Evolutionary conservation across 2,888 invertebrate genomes (phyloP).

Genomic region (Epiblema foenella): DNA sequence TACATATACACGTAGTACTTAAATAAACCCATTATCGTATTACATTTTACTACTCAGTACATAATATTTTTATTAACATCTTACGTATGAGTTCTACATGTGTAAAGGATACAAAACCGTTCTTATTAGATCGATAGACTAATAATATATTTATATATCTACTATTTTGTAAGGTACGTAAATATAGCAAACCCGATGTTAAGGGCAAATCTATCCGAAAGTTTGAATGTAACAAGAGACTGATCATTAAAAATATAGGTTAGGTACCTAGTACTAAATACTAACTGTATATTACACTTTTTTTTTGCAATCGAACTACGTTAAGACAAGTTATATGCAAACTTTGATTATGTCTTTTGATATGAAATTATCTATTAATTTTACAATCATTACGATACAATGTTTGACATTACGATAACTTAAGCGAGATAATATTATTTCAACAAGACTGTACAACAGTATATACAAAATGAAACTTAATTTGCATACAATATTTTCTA

Average conservation of each 20-base stretch:
- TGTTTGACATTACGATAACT: conserved; percentile 9
- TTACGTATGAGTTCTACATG: not conserved
- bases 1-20: not conserved
- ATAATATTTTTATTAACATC: conserved; percentile 4
- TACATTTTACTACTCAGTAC: not conserved
- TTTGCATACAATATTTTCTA: conserved; percentile 57
- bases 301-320: conserved; percentile 24
- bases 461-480: conserved; percentile 65
- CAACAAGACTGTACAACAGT: conserved; percentile 73
- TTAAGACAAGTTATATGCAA: conserved; percentile 7
- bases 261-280: conserved; percentile 34
- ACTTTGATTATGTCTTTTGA: conserved; percentile 37
- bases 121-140: conserved; percentile 44
- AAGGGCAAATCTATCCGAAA: conserved; percentile 75
- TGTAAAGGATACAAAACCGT: conserved; percentile 60
- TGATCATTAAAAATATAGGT: conserved; percentile 56
- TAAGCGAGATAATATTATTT: conserved; percentile 61
- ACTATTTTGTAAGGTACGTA: conserved; percentile 49
- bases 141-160: conserved; percentile 32
- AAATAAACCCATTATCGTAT: not conserved
- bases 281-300: conserved; percentile 22
- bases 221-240: conserved; percentile 66
- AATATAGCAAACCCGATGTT: conserved; percentile 56
- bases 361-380: conserved; percentile 27
- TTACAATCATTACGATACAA: conserved; percentile 28